Conservation (phyloP, 2,888 invertebrate genomes). For the Sinhomidia bicolor region DNA sequence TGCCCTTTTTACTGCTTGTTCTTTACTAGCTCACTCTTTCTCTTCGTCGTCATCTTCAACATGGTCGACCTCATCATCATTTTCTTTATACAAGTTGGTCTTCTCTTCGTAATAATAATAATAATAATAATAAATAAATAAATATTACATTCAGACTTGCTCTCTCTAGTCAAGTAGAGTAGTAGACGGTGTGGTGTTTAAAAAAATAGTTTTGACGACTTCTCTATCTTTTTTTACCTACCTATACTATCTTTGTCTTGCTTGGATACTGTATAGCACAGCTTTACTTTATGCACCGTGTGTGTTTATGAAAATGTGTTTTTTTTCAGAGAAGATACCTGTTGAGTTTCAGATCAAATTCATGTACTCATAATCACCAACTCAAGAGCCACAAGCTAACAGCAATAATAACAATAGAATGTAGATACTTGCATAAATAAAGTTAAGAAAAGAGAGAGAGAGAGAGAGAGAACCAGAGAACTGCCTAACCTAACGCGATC, state of each 20-base stretch:
- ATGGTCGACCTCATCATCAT: conserved; percentile 21
- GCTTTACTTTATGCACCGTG: too few species aligned
- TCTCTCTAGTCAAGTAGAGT: too few species aligned
- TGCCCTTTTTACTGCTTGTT: conserved; percentile 65
- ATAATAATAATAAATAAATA: background rate
- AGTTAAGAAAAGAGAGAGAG: too few species aligned
- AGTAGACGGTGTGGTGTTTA: too few species aligned
- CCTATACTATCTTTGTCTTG: too few species aligned
- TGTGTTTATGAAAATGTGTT: too few species aligned
- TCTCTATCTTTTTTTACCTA: too few species aligned
- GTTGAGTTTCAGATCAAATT: conserved; percentile 62
- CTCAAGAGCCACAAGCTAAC: conserved; percentile 5
- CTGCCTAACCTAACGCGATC: background rate
- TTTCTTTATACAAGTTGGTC: background rate
- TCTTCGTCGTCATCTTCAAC: background rate
- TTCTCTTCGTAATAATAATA: background rate
- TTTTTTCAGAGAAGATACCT: conserved; percentile 55
- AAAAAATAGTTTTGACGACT: too few species aligned
- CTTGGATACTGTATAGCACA: too few species aligned
- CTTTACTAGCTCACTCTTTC: conserved; percentile 56
- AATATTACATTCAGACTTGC: too few species aligned
- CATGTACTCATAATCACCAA: conserved; percentile 64
- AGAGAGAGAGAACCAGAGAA: conserved; percentile 1
- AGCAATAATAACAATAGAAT: background rate
- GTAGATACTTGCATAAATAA: background rate